Percentiles rank a stretch among this genome's conserved stretches.
These are phyloP conservation scores for Nipponacmea schrenckii DNA, from an alignment of 2,888 invertebrate genomes.

Conservation along the genomic window DNA sequence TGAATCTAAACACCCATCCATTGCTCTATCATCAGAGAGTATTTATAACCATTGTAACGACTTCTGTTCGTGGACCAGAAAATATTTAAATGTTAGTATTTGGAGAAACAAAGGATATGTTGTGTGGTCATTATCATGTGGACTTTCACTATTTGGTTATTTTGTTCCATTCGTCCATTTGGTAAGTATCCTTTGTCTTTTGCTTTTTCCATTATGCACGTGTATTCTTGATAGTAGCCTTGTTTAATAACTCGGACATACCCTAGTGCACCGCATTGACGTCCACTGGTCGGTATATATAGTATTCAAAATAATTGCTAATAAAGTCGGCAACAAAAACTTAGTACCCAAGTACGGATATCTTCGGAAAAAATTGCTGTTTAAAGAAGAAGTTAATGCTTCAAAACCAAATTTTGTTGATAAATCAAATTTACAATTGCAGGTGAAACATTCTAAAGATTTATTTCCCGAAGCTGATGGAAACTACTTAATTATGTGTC, in stretches of 20 bases:
- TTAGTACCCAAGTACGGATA: too few species aligned
- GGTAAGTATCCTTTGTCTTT: conserved; percentile 69
- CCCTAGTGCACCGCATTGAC: neutral
- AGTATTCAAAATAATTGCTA: too few species aligned
- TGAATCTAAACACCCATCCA: conserved; percentile 40
- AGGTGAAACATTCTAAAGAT: conserved; percentile 76
- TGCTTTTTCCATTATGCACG: neutral
- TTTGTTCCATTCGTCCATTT: conserved; percentile 94
- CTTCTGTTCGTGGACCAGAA: conserved; percentile 54
- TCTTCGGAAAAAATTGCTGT: too few species aligned
- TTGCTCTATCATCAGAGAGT: conserved; percentile 53
- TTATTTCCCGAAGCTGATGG: conserved; percentile 75
- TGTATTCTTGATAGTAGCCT: neutral
- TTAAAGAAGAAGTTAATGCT: too few species aligned
- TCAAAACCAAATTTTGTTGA: too few species aligned
- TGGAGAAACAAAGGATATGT: conserved; percentile 85
- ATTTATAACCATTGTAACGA: conserved; percentile 68
- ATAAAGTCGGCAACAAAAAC: too few species aligned
- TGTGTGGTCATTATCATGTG: conserved; percentile 86
- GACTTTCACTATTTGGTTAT: conserved; percentile 84
- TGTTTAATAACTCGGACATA: neutral
- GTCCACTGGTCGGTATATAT: too few species aligned
- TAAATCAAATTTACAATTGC: conserved; percentile 28
- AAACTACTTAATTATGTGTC: conserved; percentile 84
- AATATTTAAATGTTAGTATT: conserved; percentile 75